phyloP scores from a whole-genome alignment of 1,140 invertebrate species.

The Brachionus plicatilis region DNA sequence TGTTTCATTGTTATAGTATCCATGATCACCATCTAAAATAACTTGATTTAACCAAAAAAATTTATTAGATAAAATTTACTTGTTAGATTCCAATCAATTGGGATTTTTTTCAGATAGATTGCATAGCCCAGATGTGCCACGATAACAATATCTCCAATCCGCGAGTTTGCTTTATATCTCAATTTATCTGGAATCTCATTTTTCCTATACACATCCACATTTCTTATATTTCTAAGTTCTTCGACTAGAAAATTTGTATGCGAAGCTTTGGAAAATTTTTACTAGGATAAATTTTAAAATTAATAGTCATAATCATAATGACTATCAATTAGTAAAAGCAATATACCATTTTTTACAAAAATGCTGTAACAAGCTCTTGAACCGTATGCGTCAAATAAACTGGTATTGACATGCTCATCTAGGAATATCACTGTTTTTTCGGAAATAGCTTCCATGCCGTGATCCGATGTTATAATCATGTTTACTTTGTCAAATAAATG shows the following conservation, averaged over 20 bases:
- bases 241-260: slow-evolving; percentile 58
- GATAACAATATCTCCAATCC: slow-evolving; percentile 52
- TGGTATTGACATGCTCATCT: slow-evolving; percentile 26
- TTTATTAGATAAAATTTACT: neutral
- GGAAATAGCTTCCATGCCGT: slow-evolving; percentile 43
- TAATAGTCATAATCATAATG: too few relatives aligned
- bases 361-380: slow-evolving; percentile 12
- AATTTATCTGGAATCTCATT: slow-evolving; percentile 60
- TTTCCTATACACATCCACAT: slow-evolving; percentile 61
- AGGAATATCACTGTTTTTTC: slow-evolving; percentile 6
- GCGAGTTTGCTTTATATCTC: slow-evolving; percentile 61
- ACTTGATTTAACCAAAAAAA: neutral
- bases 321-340: neutral
- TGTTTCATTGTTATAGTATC: slow-evolving; percentile 62
- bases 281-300: neutral
- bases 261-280: slow-evolving; percentile 54
- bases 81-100: slow-evolving; percentile 27
- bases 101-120: neutral
- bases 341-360: slow-evolving; percentile 9
- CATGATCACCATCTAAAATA: slow-evolving; percentile 60
- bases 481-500: slow-evolving; percentile 46
- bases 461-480: slow-evolving; percentile 43
- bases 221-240: slow-evolving; percentile 53
- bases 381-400: slow-evolving; percentile 13
- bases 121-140: slow-evolving; percentile 25